Base-by-base conservation (phyloP, 1,140 invertebrate genomes). In the Hetaerina americana region DNA sequence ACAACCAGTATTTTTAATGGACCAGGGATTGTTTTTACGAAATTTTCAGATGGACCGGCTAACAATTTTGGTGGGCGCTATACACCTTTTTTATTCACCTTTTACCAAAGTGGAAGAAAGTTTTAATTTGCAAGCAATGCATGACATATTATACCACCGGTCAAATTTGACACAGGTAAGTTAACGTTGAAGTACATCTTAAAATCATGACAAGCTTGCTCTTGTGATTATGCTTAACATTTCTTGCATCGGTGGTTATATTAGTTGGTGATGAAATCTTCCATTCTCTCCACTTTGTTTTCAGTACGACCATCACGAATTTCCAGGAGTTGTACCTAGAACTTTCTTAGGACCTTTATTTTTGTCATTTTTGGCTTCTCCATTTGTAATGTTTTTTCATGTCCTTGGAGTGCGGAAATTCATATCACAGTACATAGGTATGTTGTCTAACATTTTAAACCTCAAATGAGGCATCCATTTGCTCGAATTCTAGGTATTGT, bases 91-190 rank as follows among this genome's bases (percentile, higher is more conserved):
- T 69, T 86, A 93, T 75, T 96, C 94, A 79, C 97, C 97, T 66
- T 98, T 92, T 79, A 99, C 96, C 0, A 99, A 99, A 91, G 97
- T 99, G 10, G 97, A 99, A 83, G 98, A 99, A 85, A 99, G 96
- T 83, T 99, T 99, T 79, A 99, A 98, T 83, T 84, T 98, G 25
- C 94, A 99, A 85, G 97, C 98, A 15, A 93, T 92, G 80, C 98
- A 99, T 84, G 98, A 99, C 84, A 86, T 99, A 76, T 83, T 99
- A 18, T 97, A 95, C 82, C 88, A 95, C 79, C 85, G 89, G 72
- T 82, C 84, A 79, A 93, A 97, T 83, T 84, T 98, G 71, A 83
- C 89, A 49, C 81, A 94, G 88, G 95, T 97, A 87, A 80, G 76
- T 77, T 69, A n/a, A n/a, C n/a, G n/a, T n/a, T n/a, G n/a, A n/a